Conservation (phyloP, 2,113 vertebrate genomes). For the Syrmaticus mikado region DNA sequence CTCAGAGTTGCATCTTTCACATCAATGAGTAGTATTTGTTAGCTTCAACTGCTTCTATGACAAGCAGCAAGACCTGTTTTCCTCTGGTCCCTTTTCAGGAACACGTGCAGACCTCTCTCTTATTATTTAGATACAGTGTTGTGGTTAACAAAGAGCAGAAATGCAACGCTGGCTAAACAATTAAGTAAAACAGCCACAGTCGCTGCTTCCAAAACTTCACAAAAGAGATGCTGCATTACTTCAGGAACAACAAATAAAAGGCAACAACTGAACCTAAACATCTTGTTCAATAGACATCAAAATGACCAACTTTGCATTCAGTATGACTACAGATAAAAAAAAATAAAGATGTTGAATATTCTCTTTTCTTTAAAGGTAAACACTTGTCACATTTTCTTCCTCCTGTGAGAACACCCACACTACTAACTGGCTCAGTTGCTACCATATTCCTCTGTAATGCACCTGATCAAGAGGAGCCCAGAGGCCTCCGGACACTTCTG, state of each 20-base stretch:
- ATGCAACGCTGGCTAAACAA: background rate
- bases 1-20: background rate
- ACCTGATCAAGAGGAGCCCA: background rate
- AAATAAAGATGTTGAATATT: background rate
- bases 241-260: background rate
- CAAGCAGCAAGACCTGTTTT: background rate
- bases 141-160: background rate
- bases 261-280: background rate
- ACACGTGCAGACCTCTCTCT: background rate
- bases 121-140: background rate
- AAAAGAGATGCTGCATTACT: background rate
- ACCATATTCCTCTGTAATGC: background rate
- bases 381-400: background rate
- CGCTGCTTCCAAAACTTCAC: background rate
- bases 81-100: background rate
- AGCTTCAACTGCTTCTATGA: background rate
- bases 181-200: background rate
- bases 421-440: background rate
- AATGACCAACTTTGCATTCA: background rate
- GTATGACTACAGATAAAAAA: background rate
- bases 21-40: background rate
- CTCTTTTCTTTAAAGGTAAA: conserved; percentile 1
- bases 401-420: background rate
- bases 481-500: background rate
- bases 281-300: background rate